Percentiles rank a stretch among this genome's conserved stretches.
These are phyloP conservation scores for Alauda arvensis DNA, from an alignment of 2,797 vertebrate genomes.

Conservation along the genomic window DNA sequence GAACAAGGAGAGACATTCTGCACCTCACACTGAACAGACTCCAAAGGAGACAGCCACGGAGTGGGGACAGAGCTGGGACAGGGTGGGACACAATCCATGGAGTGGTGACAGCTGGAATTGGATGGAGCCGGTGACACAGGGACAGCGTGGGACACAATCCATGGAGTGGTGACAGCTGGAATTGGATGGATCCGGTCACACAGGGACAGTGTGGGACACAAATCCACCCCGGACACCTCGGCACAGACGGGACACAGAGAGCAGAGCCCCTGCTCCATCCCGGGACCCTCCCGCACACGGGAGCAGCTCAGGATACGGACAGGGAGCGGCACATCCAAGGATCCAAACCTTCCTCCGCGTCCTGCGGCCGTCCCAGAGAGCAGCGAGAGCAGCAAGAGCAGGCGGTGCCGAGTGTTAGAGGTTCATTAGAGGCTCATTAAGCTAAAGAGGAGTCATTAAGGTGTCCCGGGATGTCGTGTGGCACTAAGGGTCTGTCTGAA, in stretches of 20 bases:
- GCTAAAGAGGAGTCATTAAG: conserved; percentile 34
- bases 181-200: neutral
- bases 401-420: neutral
- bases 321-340: neutral
- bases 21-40: neutral
- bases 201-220: neutral
- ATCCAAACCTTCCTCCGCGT: conserved; percentile 38
- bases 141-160: neutral
- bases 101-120: neutral
- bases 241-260: neutral
- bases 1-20: neutral
- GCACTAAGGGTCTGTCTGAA: conserved; percentile 30
- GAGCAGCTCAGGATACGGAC: neutral
- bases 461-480: conserved; percentile 17
- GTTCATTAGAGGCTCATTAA: neutral
- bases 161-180: too few relatives aligned
- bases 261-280: neutral
- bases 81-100: too few relatives aligned
- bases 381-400: conserved; percentile 30
- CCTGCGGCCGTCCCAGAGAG: neutral
- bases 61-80: neutral
- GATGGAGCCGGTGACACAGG: neutral
- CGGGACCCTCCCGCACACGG: neutral
- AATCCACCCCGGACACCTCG: neutral
- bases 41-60: neutral